Evolutionary conservation across 2,888 invertebrate genomes (phyloP), one percentile per base, ranked within the genome.

Genomic region (Rhodophaea formosa): DNA sequence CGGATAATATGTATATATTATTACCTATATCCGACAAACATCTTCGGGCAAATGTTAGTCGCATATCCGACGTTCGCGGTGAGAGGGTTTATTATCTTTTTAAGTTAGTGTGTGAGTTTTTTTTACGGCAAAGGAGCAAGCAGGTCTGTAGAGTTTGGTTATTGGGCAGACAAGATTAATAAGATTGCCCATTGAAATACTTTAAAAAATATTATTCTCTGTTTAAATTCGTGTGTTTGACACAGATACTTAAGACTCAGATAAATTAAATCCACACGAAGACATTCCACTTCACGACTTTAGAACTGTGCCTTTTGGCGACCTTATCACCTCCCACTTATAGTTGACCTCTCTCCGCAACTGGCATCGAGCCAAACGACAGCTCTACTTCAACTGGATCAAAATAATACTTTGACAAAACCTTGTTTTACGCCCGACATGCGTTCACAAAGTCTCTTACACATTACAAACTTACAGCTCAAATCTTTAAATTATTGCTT

Each of bases 371-470:
- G 43, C 58, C 54, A 8, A 8, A 1, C 1, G 1, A 59, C 44
- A 69, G 82, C 1, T 77, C 86, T 71, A 51, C 14, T 54, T 68
- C 67, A 52, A 61, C 63, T 80, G 85, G 88, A 58, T 60, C 58
- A 68, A 77, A 80, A 79, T 82, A 77, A 86, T 82, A 88, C 88
- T 88, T 86, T 86, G 86, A 84, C 82, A 80, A 86, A 80, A 87
- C 79, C 88, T 88, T 85, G 87, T 88, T 89, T 88, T 75, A 87
- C 87, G 88, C 83, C 77, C 80, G 83, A 85, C 75, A 72, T 85
- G 71, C 82, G 81, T 82, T 87, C 85, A 84, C 86, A 78, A 77
- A 86, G 86, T 88, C 86, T 79, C 84, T 80, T 77, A 76, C 74
- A 71, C 59, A 62, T 72, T 62, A 72, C 88, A 63, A 81, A 61